Evolutionary conservation across 2,797 vertebrate genomes (phyloP).

Genomic region (Brachyalestes nurse): DNA sequence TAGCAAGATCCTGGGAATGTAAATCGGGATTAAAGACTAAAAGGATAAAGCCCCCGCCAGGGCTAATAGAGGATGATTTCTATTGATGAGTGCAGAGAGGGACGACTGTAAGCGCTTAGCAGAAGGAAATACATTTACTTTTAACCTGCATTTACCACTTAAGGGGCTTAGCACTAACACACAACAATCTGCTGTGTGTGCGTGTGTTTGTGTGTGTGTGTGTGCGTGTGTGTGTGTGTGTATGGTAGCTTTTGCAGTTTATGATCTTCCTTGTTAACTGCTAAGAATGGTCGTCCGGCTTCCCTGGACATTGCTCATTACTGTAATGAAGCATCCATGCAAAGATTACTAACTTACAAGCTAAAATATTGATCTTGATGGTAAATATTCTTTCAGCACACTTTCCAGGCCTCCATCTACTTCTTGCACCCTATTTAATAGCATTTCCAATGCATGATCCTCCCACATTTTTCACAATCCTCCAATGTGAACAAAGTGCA

Average conservation of each 20-base stretch:
- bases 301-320: no score
- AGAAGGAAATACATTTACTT: slow-evolving; percentile 54
- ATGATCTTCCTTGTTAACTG: background rate
- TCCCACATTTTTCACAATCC: no score
- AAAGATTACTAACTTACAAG: no score
- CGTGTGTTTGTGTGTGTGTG: slow-evolving; percentile 6
- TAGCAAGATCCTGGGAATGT: slow-evolving; percentile 77
- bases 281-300: no score
- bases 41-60: slow-evolving; percentile 72
- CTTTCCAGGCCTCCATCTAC: no score
- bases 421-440: no score
- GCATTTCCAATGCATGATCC: no score
- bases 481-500: no score
- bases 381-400: no score
- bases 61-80: slow-evolving; percentile 73
- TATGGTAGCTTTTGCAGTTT: background rate
- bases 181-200: slow-evolving; percentile 10
- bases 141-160: slow-evolving; percentile 55
- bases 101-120: slow-evolving; percentile 8
- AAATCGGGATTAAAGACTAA: slow-evolving; percentile 76
- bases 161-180: slow-evolving; percentile 37
- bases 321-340: no score
- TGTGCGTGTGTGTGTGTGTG: slow-evolving; percentile 19
- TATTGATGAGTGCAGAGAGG: slow-evolving; percentile 55
- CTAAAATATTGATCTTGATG: no score